phyloP scores from a whole-genome alignment of 2,113 vertebrate genomes.

The Tachycineta bicolor region DNA sequence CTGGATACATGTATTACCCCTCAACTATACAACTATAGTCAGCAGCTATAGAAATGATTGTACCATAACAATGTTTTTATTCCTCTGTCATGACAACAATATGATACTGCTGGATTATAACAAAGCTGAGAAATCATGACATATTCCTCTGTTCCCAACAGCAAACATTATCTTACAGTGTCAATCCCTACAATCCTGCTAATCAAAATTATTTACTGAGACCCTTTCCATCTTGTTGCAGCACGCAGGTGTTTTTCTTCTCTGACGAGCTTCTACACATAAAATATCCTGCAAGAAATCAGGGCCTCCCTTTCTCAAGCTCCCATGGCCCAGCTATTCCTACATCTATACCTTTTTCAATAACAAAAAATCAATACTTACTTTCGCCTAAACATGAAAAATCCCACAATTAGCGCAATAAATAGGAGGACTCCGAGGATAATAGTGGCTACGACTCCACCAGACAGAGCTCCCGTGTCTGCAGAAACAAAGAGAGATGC shows the following conservation, averaged over 20 bases:
- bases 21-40: not conserved
- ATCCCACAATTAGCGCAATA: conserved; percentile 58
- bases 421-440: conserved; percentile 71
- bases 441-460: conserved; percentile 73
- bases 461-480: conserved; percentile 67
- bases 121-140: not conserved
- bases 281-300: not conserved
- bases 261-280: not conserved
- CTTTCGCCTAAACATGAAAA: conserved; percentile 66
- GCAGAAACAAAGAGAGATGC: not conserved
- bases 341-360: not conserved
- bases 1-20: not conserved
- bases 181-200: not conserved
- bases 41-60: not conserved
- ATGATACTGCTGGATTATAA: not conserved
- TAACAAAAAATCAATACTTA: conserved; percentile 10
- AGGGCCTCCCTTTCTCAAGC: not conserved
- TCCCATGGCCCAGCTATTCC: not conserved
- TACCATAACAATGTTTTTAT: not conserved
- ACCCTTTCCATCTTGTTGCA: not conserved
- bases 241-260: not conserved
- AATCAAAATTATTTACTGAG: not conserved
- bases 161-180: not conserved
- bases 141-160: not conserved
- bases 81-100: not conserved